Evolutionary conservation across 1,140 invertebrate species (phyloP), one percentile per base, ranked within the genome.

Genomic region (Berghia stephanieae): DNA sequence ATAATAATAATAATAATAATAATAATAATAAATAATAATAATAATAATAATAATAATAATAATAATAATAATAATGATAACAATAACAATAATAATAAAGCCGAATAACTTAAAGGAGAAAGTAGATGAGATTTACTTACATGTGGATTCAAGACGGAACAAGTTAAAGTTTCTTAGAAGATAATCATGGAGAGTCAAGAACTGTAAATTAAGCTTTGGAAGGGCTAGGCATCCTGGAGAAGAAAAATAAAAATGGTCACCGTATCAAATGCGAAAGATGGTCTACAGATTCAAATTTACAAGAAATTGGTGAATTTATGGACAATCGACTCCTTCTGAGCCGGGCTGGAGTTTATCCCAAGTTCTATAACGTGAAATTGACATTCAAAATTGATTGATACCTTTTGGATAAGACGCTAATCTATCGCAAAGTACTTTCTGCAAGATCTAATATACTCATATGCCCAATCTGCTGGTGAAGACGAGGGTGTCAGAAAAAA

Each of bases 131-230:
- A 57, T 44, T 24, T 40, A 86, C 94, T 91, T 91, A 96, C 95
- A 99, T 75, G 98, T 99, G 27, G 98, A 98, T 89, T 99, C 98
- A 68, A 99, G 90, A 43, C 98, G 92, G 87, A 99, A 99, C 0
- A 99, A 91, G 90, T 99, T 96, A 84, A 99, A 99, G 89, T 99
- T 99, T 75, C 98, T 92, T 71, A 99, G 89, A 34, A 99, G 90
- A 90, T 99, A 99, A 91, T 99, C 98, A 90, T 99, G 97, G 5
- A 99, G 89, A 0, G 98, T 99, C 3, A 99, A 91, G 90, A 99
- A 99, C 90, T 99, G 98, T 6, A 99, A 91, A 91, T 99, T 99
- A 0, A 99, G 90, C 89, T 99, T 99, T 0, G 98, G 98, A 77
- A 99, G 90, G 0, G 98, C 98, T 10, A 99, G 83, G 60, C 90